A percentile compares a stretch with the other conserved stretches of the same genome.
phyloP scores from a whole-genome alignment of 2,797 vertebrate genomes.

The Onychomys arenicola region DNA sequence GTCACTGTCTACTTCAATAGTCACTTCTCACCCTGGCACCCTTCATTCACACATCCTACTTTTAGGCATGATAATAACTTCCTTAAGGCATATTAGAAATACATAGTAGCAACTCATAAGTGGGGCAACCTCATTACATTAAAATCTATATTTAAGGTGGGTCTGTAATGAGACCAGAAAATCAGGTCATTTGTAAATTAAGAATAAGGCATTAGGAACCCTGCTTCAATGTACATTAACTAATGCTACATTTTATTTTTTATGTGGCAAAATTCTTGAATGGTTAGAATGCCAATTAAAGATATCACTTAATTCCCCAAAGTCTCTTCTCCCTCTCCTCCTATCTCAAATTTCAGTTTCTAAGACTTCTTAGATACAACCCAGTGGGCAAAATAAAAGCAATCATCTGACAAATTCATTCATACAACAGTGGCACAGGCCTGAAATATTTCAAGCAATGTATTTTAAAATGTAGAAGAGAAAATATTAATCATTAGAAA shows the following conservation, averaged over 20 bases:
- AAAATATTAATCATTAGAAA: slow-evolving; percentile 71
- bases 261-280: slow-evolving; percentile 28
- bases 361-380: background rate
- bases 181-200: background rate
- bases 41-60: background rate
- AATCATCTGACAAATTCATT: background rate
- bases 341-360: rapidly evolving
- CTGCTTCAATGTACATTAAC: background rate
- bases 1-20: background rate
- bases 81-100: background rate
- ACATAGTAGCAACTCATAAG: background rate
- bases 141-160: rapidly evolving
- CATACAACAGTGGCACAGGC: background rate
- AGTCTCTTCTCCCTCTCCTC: background rate
- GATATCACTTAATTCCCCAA: slow-evolving; percentile 5
- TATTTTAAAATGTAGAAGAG: slow-evolving; percentile 59
- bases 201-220: background rate
- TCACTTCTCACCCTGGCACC: background rate
- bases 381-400: background rate
- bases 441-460: slow-evolving; percentile 49
- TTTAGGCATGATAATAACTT: background rate
- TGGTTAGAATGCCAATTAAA: slow-evolving; percentile 12
- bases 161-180: background rate
- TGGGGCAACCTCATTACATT: background rate
- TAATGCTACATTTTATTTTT: background rate